Conservation (phyloP, 2,888 invertebrate species). For the Bembecia ichneumoniformis region DNA sequence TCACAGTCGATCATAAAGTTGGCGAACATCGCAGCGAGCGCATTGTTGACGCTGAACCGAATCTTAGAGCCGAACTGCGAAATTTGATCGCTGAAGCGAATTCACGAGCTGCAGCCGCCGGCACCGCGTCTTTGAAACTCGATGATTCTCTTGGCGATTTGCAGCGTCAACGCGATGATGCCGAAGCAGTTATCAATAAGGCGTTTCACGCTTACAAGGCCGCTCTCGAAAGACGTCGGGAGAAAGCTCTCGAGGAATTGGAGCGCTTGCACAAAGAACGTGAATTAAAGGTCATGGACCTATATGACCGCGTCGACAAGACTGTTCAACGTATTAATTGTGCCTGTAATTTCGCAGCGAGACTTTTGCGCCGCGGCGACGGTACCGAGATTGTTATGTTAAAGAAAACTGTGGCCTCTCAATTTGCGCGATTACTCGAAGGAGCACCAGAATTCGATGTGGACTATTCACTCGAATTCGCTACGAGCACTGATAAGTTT, state of each 20-base stretch:
- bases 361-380: conserved; percentile 87
- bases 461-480: conserved; percentile 84
- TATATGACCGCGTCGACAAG: conserved; percentile 86
- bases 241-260: conserved; percentile 81
- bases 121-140: conserved; percentile 80
- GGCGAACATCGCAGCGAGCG: conserved; percentile 88
- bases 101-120: conserved; percentile 81
- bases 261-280: conserved; percentile 85
- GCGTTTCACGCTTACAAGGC: conserved; percentile 85
- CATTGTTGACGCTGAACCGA: conserved; percentile 83
- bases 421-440: conserved; percentile 83
- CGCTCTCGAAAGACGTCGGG: conserved; percentile 84
- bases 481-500: conserved; percentile 84
- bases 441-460: conserved; percentile 87
- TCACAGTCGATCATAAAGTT: conserved; percentile 85
- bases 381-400: conserved; percentile 87
- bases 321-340: conserved; percentile 88
- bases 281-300: conserved; percentile 91
- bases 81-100: conserved; percentile 82
- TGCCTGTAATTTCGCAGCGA: conserved; percentile 87
- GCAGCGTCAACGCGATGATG: conserved; percentile 89
- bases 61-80: conserved; percentile 83
- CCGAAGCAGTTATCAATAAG: conserved; percentile 85
- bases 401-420: conserved; percentile 83
- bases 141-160: conserved; percentile 87